Conservation (phyloP, 2,113 vertebrate species). For the Corapipo altera region DNA sequence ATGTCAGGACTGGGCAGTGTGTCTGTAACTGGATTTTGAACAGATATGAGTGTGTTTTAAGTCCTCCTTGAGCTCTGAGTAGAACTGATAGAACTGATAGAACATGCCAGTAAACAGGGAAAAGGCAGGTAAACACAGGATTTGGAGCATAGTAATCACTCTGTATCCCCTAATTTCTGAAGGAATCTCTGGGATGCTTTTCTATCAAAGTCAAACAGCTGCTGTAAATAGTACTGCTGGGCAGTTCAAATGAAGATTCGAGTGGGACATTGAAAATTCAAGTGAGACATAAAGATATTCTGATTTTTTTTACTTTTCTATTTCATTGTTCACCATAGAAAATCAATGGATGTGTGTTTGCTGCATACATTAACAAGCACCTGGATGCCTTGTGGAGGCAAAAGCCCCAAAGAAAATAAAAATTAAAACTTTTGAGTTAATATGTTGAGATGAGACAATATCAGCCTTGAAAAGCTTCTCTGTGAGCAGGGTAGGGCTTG, state of each 20-base stretch:
- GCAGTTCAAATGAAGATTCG: neutral
- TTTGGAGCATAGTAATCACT: neutral
- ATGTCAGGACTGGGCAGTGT: neutral
- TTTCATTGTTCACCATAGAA: neutral
- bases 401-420: neutral
- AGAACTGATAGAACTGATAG: neutral
- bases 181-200: neutral
- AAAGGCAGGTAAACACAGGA: neutral
- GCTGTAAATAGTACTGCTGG: neutral
- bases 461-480: neutral
- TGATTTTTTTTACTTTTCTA: neutral
- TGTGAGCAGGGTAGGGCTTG: neutral
- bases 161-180: neutral
- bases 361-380: neutral
- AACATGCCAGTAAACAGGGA: neutral
- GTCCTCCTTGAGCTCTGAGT: neutral
- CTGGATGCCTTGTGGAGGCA: neutral
- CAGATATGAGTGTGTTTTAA: neutral
- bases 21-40: neutral
- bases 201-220: neutral
- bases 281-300: neutral
- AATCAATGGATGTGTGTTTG: neutral
- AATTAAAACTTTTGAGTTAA: neutral
- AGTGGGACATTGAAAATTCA: neutral
- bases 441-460: neutral